Conservation (phyloP, 2,797 vertebrate genomes). For the Manis pentadactyla region DNA sequence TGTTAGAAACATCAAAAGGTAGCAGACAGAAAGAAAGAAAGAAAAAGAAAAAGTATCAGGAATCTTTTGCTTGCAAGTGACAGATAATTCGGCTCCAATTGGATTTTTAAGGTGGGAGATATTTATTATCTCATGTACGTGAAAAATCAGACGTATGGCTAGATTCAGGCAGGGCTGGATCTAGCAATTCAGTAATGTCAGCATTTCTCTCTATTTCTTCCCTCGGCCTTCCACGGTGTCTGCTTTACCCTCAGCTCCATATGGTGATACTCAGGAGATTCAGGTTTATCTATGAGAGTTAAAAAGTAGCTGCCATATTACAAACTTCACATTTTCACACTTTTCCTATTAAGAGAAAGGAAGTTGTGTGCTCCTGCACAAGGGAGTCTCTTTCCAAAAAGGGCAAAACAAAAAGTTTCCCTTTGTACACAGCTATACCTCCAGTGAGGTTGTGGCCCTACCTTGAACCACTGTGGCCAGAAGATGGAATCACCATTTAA, state of each 20-base stretch:
- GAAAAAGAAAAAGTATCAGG: neutral
- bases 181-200: neutral
- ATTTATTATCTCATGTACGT: neutral
- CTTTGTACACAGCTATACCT: neutral
- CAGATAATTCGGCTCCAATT: neutral
- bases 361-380: neutral
- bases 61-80: neutral
- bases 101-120: neutral
- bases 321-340: neutral
- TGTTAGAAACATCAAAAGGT: neutral
- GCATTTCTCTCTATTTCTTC: neutral
- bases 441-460: neutral
- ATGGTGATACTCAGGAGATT: neutral
- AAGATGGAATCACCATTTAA: neutral
- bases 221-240: neutral
- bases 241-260: neutral
- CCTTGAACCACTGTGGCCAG: neutral
- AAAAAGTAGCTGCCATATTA: neutral
- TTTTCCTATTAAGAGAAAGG: neutral
- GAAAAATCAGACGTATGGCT: neutral
- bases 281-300: neutral
- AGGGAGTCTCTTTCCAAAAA: neutral
- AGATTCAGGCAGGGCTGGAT: neutral
- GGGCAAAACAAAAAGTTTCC: neutral
- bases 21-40: neutral